Percentiles rank a stretch among this genome's conserved stretches.
These are phyloP conservation scores for Leuctra nigra DNA, from an alignment of 2,888 invertebrate species.

Conservation along the genomic window DNA sequence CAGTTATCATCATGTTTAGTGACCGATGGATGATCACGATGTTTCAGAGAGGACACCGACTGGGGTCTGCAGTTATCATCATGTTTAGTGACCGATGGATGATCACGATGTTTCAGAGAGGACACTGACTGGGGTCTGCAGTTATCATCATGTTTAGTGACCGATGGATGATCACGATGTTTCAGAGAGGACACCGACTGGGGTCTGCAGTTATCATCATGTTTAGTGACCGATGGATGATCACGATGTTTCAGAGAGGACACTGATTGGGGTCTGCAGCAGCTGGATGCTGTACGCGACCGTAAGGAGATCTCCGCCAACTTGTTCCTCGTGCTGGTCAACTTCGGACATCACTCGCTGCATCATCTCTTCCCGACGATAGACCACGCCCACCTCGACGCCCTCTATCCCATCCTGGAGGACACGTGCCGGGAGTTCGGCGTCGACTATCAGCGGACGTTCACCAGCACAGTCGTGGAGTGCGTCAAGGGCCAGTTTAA, in stretches of 20 bases:
- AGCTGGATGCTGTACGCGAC: conserved; percentile 67
- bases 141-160: too few species aligned
- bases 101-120: too few species aligned
- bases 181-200: too few species aligned
- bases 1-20: too few species aligned
- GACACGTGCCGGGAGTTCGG: conserved; percentile 60
- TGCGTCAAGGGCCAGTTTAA: conserved; percentile 60
- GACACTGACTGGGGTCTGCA: too few species aligned
- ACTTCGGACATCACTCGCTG: conserved; percentile 70
- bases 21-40: too few species aligned
- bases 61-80: too few species aligned
- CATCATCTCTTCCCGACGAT: conserved; percentile 78
- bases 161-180: too few species aligned
- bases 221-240: too few species aligned
- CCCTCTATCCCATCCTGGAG: conserved; percentile 55
- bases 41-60: too few species aligned
- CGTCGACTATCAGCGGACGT: conserved; percentile 37
- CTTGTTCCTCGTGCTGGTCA: conserved; percentile 58
- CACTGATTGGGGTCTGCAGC: conserved; percentile 71
- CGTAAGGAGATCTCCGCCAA: conserved; percentile 59
- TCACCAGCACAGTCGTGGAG: conserved; percentile 45
- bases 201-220: too few species aligned
- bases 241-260: conserved; percentile 48
- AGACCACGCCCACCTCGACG: conserved; percentile 64
- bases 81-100: too few species aligned